Percentiles rank a stretch among this genome's conserved stretches.
Evolutionary conservation across 2,113 vertebrate species (phyloP).

Genomic region (Mellivora capensis): DNA sequence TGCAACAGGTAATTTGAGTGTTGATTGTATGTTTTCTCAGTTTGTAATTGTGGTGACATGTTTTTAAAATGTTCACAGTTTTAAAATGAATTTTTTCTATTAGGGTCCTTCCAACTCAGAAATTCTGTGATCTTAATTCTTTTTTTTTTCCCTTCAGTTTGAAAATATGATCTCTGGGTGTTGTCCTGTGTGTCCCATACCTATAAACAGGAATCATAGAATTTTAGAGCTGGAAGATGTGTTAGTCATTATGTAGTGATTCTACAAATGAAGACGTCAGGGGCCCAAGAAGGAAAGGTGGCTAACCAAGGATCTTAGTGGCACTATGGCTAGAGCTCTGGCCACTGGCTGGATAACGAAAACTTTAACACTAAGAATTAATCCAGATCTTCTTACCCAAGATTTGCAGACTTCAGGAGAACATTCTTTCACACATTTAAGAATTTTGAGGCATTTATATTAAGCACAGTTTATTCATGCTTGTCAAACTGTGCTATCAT

Average conservation of each 20-base stretch:
- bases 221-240: slow-evolving; percentile 41
- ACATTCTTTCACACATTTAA: background rate
- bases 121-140: slow-evolving; percentile 53
- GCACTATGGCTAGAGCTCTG: background rate
- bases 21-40: slow-evolving; percentile 66
- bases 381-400: background rate
- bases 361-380: background rate
- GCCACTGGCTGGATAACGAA: background rate
- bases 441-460: background rate
- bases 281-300: background rate
- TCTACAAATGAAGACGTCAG: background rate
- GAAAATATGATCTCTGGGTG: slow-evolving; percentile 25
- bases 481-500: background rate
- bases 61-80: slow-evolving; percentile 47
- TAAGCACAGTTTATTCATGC: background rate
- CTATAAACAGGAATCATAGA: background rate
- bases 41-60: slow-evolving; percentile 62
- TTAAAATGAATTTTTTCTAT: background rate
- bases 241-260: background rate
- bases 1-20: slow-evolving; percentile 73
- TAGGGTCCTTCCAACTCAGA: slow-evolving; percentile 47
- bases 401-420: background rate
- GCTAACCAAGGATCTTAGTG: background rate
- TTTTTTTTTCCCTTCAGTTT: background rate
- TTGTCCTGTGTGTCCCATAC: slow-evolving; percentile 49